These are phyloP conservation scores for Mamestra configurata DNA, from an alignment of 1,140 invertebrate genomes.

Conservation along the genomic window DNA sequence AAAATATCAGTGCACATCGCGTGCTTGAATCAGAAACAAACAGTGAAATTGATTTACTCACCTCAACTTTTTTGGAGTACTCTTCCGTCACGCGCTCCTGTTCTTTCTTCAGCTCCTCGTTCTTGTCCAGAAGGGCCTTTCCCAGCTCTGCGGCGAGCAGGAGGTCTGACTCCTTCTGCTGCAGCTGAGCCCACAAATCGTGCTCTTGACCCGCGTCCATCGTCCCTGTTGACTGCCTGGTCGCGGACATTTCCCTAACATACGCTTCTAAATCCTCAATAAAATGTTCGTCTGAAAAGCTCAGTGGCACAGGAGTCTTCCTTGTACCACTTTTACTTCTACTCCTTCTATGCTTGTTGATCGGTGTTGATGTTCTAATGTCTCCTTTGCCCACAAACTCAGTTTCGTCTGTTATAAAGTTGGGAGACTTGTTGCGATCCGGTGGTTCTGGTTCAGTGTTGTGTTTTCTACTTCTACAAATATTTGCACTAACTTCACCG, in stretches of 20 bases:
- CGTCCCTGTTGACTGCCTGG: constrained; percentile 71
- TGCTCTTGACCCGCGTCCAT: constrained; percentile 86
- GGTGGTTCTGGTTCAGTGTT: constrained; percentile 63
- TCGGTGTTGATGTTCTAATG: constrained; percentile 60
- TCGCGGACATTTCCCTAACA: constrained; percentile 88
- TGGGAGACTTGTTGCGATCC: constrained; percentile 70
- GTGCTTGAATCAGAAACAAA: constrained; percentile 41
- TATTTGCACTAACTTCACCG: constrained; percentile 79
- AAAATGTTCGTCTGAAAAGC: constrained; percentile 86
- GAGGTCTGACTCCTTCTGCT: constrained; percentile 97
- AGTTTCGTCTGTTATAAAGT: constrained; percentile 77
- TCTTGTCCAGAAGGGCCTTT: constrained; percentile 97
- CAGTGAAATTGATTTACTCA: constrained; percentile 85
- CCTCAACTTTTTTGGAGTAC: constrained; percentile 97
- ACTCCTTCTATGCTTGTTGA: constrained; percentile 69
- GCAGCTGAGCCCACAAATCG: constrained; percentile 94
- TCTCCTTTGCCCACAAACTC: constrained; percentile 79
- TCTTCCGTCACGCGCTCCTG: constrained; percentile 96
- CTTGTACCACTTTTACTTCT: constrained; percentile 74
- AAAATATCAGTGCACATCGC: constrained; percentile 43
- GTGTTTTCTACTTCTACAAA: constrained; percentile 77
- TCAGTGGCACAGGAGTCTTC: constrained; percentile 68
- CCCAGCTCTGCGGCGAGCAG: constrained; percentile 97
- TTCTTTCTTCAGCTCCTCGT: constrained; percentile 96
- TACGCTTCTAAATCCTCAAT: constrained; percentile 89